Base-by-base conservation (phyloP, 2,888 invertebrate genomes). In the Entomobrya proxima region DNA sequence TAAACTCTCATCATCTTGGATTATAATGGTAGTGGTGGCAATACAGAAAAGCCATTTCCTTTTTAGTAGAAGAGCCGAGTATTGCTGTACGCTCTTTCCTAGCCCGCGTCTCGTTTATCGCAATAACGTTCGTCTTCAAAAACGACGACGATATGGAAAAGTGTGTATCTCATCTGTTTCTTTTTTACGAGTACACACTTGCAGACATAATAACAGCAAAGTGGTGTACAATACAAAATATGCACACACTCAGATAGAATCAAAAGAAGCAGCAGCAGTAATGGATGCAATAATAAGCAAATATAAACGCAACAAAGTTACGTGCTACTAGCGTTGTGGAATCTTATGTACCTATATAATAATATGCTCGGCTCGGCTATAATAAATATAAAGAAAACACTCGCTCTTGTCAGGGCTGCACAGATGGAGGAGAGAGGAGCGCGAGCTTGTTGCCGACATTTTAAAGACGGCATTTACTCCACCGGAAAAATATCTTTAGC, bases 401-500 rank as follows among this genome's bases (percentile, higher is more conserved):
- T 5, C 9, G n/a, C 13, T 11, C n/a, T 21, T 18, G 13, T 11
- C n/a, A 5, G n/a, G 18, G 21, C 50, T 27, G 55, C 24, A 32
- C 61, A 61, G 61, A 61, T 61, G 61, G 61, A 61, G 7, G n/a
- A n/a, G n/a, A 44, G 64, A 52, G 11, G 32, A 69, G 55, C 9
- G 64, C 69, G 72, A 83, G 83, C 52, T 67, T 75, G 76, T 83
- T 83, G 83, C 77, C 83, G 83, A 84, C 83, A 77, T 84, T 84
- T 84, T 77, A 84, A 84, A 77, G 83, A 77, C 44, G 76, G 30
- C 83, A 84, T 84, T n/a, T 84, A 84, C 58, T 69, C 69, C 83
- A 44, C 74, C 83, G 83, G 72, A 84, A 77, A 83, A 84, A 77
- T 72, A 58, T 84, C 77, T 84, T 84, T 77, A 77, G 83, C 76